These are phyloP conservation scores for Zeuzera pyrina DNA, from an alignment of 2,888 invertebrate genomes.

Conservation along the genomic window DNA sequence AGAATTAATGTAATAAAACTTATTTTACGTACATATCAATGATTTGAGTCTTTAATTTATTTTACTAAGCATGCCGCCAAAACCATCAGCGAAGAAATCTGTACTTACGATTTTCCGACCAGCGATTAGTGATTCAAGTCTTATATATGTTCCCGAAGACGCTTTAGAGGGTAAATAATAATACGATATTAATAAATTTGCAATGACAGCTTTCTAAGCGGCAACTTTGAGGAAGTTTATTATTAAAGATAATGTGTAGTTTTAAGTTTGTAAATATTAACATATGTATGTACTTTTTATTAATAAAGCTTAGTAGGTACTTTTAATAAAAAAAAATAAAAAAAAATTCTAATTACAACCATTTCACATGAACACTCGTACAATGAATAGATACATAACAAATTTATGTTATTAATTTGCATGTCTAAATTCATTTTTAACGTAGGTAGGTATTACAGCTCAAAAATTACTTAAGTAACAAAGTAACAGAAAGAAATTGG, in stretches of 20 bases:
- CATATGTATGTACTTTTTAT: too few species aligned
- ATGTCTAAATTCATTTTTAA: background rate
- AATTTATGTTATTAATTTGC: background rate
- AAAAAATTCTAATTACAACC: too few species aligned
- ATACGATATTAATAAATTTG: too few species aligned
- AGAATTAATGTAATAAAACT: background rate
- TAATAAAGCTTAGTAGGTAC: too few species aligned
- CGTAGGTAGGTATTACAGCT: too few species aligned
- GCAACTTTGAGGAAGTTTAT: too few species aligned
- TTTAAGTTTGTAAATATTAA: too few species aligned
- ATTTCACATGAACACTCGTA: too few species aligned
- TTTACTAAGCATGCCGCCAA: conserved; percentile 45
- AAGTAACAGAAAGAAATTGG: background rate
- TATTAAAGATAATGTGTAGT: too few species aligned
- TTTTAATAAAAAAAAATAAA: too few species aligned
- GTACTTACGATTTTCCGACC: conserved; percentile 28
- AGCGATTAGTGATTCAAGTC: conserved; percentile 46
- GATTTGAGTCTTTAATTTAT: background rate
- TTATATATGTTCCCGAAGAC: conserved; percentile 38
- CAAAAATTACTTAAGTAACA: background rate
- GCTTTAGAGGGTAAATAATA: conserved; percentile 41
- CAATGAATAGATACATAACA: background rate
- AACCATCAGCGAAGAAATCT: conserved; percentile 30
- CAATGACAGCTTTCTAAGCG: too few species aligned
- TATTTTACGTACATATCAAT: background rate